Conservation (phyloP, 1,140 invertebrate species). For the Rhynchophorus ferrugineus region DNA sequence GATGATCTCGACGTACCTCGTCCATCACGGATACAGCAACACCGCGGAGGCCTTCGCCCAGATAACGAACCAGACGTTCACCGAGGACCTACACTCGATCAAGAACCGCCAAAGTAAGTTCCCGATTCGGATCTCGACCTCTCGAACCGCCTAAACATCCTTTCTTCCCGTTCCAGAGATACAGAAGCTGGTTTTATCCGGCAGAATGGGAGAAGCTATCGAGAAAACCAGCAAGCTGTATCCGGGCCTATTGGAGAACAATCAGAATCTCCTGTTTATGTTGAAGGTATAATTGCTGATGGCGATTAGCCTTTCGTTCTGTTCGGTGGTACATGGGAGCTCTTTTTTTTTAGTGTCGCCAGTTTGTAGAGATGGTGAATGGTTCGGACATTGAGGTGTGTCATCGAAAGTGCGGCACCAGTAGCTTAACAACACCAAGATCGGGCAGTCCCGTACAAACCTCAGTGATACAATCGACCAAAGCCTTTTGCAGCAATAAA, state of each 20-base stretch:
- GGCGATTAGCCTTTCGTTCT: not conserved
- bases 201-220: constrained; percentile 92
- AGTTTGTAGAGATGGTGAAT: constrained; percentile 95
- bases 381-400: constrained; percentile 68
- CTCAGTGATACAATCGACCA: constrained; percentile 67
- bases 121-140: too few relatives aligned
- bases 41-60: constrained; percentile 94
- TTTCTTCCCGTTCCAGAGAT: constrained; percentile 73
- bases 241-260: constrained; percentile 81
- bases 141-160: too few relatives aligned
- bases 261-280: constrained; percentile 86
- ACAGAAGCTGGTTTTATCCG: constrained; percentile 83
- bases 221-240: constrained; percentile 81
- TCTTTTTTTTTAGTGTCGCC: constrained; percentile 76
- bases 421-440: constrained; percentile 32
- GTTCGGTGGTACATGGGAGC: too few relatives aligned
- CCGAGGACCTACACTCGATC: constrained; percentile 90
- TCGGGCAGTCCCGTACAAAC: constrained; percentile 52
- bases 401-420: constrained; percentile 29
- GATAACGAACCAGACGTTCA: constrained; percentile 81
- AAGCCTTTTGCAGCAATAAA: constrained; percentile 49
- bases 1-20: constrained; percentile 94
- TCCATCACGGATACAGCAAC: constrained; percentile 94
- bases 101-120: constrained; percentile 94
- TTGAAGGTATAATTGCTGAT: constrained; percentile 53